A percentile compares a stretch with the other conserved stretches of the same genome.
These are phyloP conservation scores for Alaudala cheleensis DNA, from an alignment of 2,113 vertebrate genomes.

Conservation along the genomic window DNA sequence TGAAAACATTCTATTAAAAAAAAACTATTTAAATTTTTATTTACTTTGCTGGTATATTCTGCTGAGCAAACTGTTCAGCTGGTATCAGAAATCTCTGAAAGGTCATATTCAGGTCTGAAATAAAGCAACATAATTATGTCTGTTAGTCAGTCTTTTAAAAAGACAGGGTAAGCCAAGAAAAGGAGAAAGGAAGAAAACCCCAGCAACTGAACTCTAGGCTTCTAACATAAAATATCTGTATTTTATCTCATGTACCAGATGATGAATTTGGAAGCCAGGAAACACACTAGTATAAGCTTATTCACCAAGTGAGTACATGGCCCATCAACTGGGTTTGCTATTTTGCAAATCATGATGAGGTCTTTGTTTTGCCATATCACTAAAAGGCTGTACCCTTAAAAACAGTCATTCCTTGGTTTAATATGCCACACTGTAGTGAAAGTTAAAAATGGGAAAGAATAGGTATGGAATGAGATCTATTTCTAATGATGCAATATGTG, in stretches of 20 bases:
- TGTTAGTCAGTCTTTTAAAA: conserved; percentile 49
- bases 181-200: not conserved
- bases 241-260: conserved; percentile 71
- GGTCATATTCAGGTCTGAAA: conserved; percentile 31
- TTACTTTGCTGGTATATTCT: not conserved
- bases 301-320: conserved; percentile 25
- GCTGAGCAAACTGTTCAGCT: not conserved
- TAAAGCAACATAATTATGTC: conserved; percentile 21
- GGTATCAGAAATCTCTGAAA: conserved; percentile 9
- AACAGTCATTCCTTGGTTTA: not conserved
- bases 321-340: conserved; percentile 9
- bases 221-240: conserved; percentile 68
- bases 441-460: not conserved
- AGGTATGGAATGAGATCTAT: not conserved
- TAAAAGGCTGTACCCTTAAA: not conserved
- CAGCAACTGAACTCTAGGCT: not conserved
- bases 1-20: not conserved
- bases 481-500: not conserved
- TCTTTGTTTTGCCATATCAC: not conserved
- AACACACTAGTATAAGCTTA: conserved; percentile 26
- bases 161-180: conserved; percentile 1
- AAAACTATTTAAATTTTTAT: not conserved
- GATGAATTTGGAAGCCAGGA: conserved; percentile 57
- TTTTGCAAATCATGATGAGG: not conserved
- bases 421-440: not conserved